These are phyloP conservation scores for Ectemnius cavifrons DNA, from an alignment of 2,888 invertebrate genomes.

Conservation along the genomic window DNA sequence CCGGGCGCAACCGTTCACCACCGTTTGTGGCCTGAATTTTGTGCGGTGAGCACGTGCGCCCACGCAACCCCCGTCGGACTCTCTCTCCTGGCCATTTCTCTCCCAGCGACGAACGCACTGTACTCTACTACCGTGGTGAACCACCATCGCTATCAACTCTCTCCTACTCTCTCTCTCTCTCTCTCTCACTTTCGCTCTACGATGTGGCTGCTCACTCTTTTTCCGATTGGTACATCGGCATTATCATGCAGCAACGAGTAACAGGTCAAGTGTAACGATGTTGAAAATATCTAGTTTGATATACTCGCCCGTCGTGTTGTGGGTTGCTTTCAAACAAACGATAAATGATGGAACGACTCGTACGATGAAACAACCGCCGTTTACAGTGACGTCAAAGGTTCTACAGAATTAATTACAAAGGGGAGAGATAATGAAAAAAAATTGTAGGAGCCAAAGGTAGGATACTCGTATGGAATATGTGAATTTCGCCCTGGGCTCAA, in stretches of 20 bases:
- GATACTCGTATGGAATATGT: too few relatives aligned
- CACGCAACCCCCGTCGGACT: not conserved
- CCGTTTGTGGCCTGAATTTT: too few relatives aligned
- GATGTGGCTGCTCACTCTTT: not conserved
- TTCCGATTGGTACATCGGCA: not conserved
- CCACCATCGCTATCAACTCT: not conserved
- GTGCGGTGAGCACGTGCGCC: constrained; percentile 2
- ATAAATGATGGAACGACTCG: too few relatives aligned
- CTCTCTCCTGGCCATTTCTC: not conserved
- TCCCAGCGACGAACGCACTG: not conserved
- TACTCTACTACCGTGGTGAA: not conserved
- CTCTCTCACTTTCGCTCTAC: not conserved
- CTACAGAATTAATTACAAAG: too few relatives aligned
- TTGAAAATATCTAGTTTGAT: not conserved
- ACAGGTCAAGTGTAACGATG: not conserved
- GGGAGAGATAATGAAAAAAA: too few relatives aligned
- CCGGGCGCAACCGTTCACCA: not conserved
- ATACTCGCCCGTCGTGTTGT: too few relatives aligned
- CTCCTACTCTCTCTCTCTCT: not conserved
- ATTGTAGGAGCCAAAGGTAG: too few relatives aligned
- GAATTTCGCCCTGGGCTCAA: too few relatives aligned
- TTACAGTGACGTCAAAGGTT: too few relatives aligned
- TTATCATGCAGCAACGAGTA: not conserved
- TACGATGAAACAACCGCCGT: too few relatives aligned
- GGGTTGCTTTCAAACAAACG: too few relatives aligned